Base-by-base conservation (phyloP, 2,797 vertebrate species). In the Lophius americanus region DNA sequence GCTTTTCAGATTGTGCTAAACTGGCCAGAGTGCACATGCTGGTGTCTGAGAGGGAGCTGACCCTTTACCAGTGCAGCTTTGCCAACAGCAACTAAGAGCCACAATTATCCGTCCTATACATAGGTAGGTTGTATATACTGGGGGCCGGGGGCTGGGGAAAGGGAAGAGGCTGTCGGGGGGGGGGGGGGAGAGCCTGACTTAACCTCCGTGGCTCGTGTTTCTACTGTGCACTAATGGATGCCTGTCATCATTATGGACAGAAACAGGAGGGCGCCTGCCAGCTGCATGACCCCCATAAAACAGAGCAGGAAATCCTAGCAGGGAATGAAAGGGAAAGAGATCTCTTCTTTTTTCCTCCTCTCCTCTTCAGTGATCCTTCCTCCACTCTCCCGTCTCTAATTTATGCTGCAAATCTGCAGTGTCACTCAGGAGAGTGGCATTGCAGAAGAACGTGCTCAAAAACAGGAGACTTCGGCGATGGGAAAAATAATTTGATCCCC, bases 261-360 rank as follows among this genome's bases (percentile, higher is more conserved):
- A 91, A 92, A 91, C 89, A 92, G 90, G 86, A 93, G 90, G 92
- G 90, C 91, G 90, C 85, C 91, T 88, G 90, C 90, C 93, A 94
- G 91, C 92, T 94, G 92, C 85, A 89, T 91, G 92, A 93, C 91
- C 92, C 90, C 90, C 90, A 93, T 92, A 93, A 93, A 93, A 92
- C 82, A 78, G 79, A 88, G 81, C 90, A 92, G 92, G 92, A 93
- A 93, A 92, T 91, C 90, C 90, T 91, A 84, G 79, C 86, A 84
- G 81, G 78, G 81, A 89, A 81, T 83, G 87, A 91, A 89, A 90
- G 85, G 79, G 81, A 84, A 84, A 85, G 81, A 81, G 56, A 79
- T 64, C 46, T 57, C 57, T 51, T 75, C 74, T 81, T 53, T 53
- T 67, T 60, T 51, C 68, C 11, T 52, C n/a, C 62, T 67, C 65